Percentiles rank a stretch among this genome's conserved stretches.
phyloP scores from a whole-genome alignment of 1,140 invertebrate genomes.

The Drosophila paulistorum region DNA sequence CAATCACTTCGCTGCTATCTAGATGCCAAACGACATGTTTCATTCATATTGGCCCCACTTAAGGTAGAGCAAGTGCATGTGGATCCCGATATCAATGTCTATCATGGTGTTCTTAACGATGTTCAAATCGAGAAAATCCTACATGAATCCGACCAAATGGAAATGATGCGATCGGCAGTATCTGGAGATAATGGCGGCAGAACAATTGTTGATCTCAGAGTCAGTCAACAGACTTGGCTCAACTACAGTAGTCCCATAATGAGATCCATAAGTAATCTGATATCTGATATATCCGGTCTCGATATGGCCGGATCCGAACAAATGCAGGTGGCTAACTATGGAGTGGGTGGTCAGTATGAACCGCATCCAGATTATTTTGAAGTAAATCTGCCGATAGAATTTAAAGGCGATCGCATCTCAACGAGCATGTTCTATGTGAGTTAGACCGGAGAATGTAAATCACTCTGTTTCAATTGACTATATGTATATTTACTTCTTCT shows the following conservation, averaged over 20 bases:
- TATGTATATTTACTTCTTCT: constrained; percentile 1
- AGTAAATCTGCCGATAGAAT: constrained; percentile 3
- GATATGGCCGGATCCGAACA: constrained; percentile 87
- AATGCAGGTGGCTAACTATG: constrained; percentile 88
- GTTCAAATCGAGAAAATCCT: constrained; percentile 92
- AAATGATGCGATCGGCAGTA: constrained; percentile 89
- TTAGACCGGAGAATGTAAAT: not conserved
- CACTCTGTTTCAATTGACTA: constrained; percentile 20
- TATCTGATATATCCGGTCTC: constrained; percentile 91
- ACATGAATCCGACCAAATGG: constrained; percentile 89
- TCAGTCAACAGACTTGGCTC: constrained; percentile 98
- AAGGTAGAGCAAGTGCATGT: constrained; percentile 95
- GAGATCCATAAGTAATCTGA: constrained; percentile 87
- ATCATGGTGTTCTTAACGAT: constrained; percentile 93
- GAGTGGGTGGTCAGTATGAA: constrained; percentile 89
- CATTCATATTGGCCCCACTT: constrained; percentile 91
- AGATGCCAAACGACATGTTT: constrained; percentile 87
- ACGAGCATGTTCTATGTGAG: constrained; percentile 77
- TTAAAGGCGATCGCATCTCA: constrained; percentile 66
- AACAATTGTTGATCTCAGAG: constrained; percentile 89
- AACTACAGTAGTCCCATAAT: constrained; percentile 92
- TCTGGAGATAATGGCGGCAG: constrained; percentile 90
- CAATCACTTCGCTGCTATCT: constrained; percentile 89
- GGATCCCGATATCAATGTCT: constrained; percentile 93
- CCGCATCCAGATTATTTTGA: constrained; percentile 86